phyloP scores from a whole-genome alignment of 2,113 vertebrate species.

The Cyprinus carpio region DNA sequence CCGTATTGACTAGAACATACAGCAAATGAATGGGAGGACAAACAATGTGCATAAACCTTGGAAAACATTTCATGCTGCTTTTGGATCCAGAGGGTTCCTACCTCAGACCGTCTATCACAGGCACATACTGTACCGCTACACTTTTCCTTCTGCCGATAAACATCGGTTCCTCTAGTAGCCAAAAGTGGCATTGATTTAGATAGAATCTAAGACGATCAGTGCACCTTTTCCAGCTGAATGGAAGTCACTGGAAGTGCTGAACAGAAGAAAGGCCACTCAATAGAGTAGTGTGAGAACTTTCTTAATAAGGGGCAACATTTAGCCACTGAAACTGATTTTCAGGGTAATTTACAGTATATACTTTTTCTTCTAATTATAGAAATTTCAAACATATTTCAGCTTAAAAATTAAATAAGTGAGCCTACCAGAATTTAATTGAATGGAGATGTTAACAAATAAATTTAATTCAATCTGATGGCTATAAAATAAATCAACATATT shows the following conservation, averaged over 20 bases:
- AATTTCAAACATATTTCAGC: neutral
- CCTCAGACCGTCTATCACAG: neutral
- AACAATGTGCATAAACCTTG: neutral
- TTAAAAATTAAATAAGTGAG: neutral
- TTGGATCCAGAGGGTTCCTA: neutral
- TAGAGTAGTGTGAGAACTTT: neutral
- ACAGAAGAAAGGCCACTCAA: slow-evolving; percentile 9
- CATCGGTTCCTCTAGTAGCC: slow-evolving; percentile 19
- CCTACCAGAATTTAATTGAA: too few species aligned
- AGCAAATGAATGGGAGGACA: slow-evolving; percentile 31
- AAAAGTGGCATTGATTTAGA: slow-evolving; percentile 33
- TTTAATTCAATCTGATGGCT: neutral
- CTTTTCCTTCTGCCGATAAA: neutral
- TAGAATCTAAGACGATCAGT: slow-evolving; percentile 11
- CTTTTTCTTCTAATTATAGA: neutral
- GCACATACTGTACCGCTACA: neutral
- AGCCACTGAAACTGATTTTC: neutral
- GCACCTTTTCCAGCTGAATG: slow-evolving; percentile 22
- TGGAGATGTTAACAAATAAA: neutral
- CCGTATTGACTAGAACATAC: neutral
- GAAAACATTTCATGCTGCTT: slow-evolving; percentile 13
- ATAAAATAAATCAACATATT: neutral
- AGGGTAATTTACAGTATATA: neutral
- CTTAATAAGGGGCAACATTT: neutral
- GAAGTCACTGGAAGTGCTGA: slow-evolving; percentile 12